Conservation (phyloP, 2,113 vertebrate genomes). For the Eudyptes chrysolophus region DNA sequence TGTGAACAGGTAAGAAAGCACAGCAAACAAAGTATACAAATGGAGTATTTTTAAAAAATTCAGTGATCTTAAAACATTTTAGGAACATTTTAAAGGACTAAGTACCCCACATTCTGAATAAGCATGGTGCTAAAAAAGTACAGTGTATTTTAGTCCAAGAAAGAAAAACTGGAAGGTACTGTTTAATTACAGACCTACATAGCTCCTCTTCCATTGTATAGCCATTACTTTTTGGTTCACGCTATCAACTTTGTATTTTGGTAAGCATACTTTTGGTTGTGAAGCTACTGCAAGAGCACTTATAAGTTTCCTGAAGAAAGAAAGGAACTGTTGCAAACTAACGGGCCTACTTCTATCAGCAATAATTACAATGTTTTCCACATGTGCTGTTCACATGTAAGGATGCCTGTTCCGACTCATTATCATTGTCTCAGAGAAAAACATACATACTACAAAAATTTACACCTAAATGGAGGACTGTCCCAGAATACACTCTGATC, state of each 20-base stretch:
- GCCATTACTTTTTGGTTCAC: background rate
- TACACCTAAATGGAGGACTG: background rate
- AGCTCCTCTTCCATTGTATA: background rate
- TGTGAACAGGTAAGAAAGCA: background rate
- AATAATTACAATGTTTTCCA: background rate
- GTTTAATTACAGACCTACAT: background rate
- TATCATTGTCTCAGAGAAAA: background rate
- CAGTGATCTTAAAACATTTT: background rate
- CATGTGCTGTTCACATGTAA: background rate
- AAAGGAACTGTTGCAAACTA: background rate
- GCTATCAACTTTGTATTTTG: background rate
- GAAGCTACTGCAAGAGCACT: background rate
- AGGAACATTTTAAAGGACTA: background rate
- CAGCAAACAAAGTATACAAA: background rate
- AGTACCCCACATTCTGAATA: background rate
- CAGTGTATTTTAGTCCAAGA: background rate
- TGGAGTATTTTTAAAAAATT: background rate
- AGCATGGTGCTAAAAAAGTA: background rate
- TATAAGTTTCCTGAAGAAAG: background rate
- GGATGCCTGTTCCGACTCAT: background rate
- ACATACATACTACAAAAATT: background rate
- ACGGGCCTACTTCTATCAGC: background rate
- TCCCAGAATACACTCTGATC: background rate
- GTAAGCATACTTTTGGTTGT: background rate
- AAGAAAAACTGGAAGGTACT: background rate